Conservation (phyloP, 2,888 invertebrate genomes). For the Scaptodrosophila latifasciaeformis region DNA sequence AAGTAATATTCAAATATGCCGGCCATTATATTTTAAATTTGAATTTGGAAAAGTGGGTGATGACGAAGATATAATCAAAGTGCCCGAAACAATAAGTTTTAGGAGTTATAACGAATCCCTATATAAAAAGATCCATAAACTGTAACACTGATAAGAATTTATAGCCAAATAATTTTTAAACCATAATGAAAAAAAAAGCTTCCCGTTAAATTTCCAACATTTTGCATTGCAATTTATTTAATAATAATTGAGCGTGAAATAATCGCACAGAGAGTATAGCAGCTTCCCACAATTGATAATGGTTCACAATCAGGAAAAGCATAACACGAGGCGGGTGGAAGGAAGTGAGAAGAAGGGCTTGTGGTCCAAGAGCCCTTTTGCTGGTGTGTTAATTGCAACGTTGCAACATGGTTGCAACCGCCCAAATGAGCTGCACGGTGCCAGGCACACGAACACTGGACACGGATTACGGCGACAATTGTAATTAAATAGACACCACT, state of each 20-base stretch:
- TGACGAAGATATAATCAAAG: too few species aligned
- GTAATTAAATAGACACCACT: conserved; percentile 72
- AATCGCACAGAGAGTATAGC: conserved; percentile 50
- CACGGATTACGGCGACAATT: conserved; percentile 72
- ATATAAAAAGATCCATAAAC: too few species aligned
- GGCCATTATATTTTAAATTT: too few species aligned
- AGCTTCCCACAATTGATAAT: background rate
- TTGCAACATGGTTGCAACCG: too few species aligned
- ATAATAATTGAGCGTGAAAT: conserved; percentile 74
- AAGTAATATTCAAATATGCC: too few species aligned
- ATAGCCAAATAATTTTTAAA: conserved; percentile 73
- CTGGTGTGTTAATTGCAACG: conserved; percentile 47
- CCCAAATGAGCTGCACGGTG: conserved; percentile 5
- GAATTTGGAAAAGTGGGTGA: too few species aligned
- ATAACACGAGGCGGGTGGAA: conserved; percentile 6
- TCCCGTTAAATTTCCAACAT: conserved; percentile 60
- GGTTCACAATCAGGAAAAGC: background rate
- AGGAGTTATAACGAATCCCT: too few species aligned
- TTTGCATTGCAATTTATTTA: conserved; percentile 72
- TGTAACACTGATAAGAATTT: conserved; percentile 73
- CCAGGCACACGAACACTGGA: conserved; percentile 23
- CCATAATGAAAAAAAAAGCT: conserved; percentile 61
- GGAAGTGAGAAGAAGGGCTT: conserved; percentile 14
- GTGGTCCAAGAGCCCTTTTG: conserved; percentile 20
- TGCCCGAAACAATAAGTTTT: too few species aligned